These are phyloP conservation scores for Plebejus argus DNA, from an alignment of 2,888 invertebrate genomes.

Conservation along the genomic window DNA sequence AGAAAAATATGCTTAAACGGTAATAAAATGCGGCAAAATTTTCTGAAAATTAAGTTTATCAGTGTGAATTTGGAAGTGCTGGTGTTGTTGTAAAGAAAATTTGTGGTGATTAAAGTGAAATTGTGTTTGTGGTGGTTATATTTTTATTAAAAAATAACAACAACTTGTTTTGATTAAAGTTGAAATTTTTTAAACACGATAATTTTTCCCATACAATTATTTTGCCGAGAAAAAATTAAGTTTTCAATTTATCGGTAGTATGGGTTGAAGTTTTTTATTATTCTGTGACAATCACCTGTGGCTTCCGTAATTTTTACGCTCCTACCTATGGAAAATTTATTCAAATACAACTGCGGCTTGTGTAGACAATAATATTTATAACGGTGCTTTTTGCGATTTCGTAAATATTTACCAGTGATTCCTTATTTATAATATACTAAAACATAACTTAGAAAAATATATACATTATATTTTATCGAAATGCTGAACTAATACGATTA, in stretches of 20 bases:
- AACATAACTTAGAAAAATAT: neutral
- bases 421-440: neutral
- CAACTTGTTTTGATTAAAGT: neutral
- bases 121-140: slow-evolving; percentile 26
- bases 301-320: slow-evolving; percentile 24
- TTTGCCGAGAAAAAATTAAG: neutral
- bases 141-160: neutral
- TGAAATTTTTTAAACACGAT: neutral
- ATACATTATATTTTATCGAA: neutral
- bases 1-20: neutral
- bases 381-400: neutral
- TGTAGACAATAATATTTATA: neutral
- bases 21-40: neutral
- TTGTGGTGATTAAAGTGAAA: slow-evolving; percentile 32
- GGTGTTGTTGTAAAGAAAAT: neutral
- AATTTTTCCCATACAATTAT: neutral
- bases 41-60: slow-evolving; percentile 27
- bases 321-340: slow-evolving; percentile 25
- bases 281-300: slow-evolving; percentile 7
- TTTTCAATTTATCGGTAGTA: neutral
- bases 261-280: neutral
- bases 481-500: neutral
- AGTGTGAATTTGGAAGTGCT: slow-evolving; percentile 24
- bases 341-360: neutral
- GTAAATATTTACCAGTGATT: neutral